Percentiles rank a stretch among this genome's conserved stretches.
phyloP scores from a whole-genome alignment of 1,140 invertebrate species.

The Diprion similis region DNA sequence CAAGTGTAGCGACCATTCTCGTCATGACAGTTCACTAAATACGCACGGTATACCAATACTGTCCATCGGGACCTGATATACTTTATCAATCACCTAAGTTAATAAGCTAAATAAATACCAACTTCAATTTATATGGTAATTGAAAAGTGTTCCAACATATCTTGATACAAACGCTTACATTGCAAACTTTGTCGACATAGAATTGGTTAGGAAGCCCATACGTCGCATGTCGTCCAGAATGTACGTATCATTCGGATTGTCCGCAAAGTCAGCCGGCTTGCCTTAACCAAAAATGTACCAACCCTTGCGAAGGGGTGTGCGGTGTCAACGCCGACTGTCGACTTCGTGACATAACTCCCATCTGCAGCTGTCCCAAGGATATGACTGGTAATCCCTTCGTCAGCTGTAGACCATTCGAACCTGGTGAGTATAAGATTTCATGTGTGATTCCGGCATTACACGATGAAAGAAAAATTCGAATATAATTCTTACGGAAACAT shows the following conservation, averaged over 20 bases:
- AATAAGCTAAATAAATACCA: background rate
- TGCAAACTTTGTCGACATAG: slow-evolving; percentile 47
- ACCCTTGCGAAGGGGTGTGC: slow-evolving; percentile 82
- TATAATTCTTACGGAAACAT: slow-evolving; percentile 3
- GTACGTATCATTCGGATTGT: slow-evolving; percentile 76
- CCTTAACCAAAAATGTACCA: slow-evolving; percentile 79
- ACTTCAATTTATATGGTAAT: background rate
- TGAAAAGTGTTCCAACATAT: too few species aligned
- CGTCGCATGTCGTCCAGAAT: slow-evolving; percentile 77
- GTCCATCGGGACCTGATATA: background rate
- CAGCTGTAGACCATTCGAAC: slow-evolving; percentile 79
- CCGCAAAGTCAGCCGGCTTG: slow-evolving; percentile 79
- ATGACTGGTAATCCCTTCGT: slow-evolving; percentile 88
- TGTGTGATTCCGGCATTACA: background rate
- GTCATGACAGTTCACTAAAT: too few species aligned
- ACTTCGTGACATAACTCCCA: slow-evolving; percentile 75
- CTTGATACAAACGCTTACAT: background rate
- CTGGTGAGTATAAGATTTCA: slow-evolving; percentile 62
- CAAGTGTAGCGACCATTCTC: too few species aligned
- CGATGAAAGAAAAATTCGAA: slow-evolving; percentile 1
- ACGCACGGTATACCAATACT: too few species aligned
- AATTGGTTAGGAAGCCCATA: slow-evolving; percentile 79
- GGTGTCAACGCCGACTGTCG: slow-evolving; percentile 83
- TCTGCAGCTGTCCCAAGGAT: slow-evolving; percentile 85
- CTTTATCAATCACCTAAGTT: background rate